Evolutionary conservation across 2,888 invertebrate genomes (phyloP).

Genomic region (Ophioninae sp.): DNA sequence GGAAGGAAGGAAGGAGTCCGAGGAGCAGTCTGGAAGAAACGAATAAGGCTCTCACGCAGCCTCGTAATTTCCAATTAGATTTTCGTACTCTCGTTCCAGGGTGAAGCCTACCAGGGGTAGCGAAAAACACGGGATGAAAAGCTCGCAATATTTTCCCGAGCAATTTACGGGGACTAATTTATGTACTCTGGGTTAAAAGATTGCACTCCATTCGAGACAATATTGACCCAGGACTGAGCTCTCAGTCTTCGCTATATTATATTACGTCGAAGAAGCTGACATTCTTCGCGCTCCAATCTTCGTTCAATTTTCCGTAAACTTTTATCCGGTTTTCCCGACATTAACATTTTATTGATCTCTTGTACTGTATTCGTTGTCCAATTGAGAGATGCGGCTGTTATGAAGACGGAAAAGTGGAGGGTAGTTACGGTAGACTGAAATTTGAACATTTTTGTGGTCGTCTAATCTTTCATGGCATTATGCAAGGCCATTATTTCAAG

Average conservation of each 20-base stretch:
- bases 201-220: slow-evolving; percentile 55
- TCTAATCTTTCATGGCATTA: too few relatives aligned
- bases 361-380: slow-evolving; percentile 11
- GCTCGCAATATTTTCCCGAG: slow-evolving; percentile 53
- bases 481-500: too few relatives aligned
- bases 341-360: slow-evolving; percentile 24
- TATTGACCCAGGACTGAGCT: slow-evolving; percentile 45
- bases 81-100: slow-evolving; percentile 47
- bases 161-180: slow-evolving; percentile 61
- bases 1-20: slow-evolving; percentile 25
- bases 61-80: slow-evolving; percentile 62
- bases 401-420: too few relatives aligned
- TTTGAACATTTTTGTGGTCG: too few relatives aligned
- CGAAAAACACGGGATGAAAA: slow-evolving; percentile 54
- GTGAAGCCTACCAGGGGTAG: slow-evolving; percentile 16
- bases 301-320: slow-evolving; percentile 2
- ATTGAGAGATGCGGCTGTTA: neutral
- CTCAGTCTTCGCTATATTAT: slow-evolving; percentile 26
- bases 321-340: neutral
- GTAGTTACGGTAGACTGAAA: too few relatives aligned
- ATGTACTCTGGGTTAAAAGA: slow-evolving; percentile 56
- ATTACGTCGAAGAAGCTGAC: slow-evolving; percentile 33
- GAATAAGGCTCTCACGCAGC: slow-evolving; percentile 54
- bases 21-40: slow-evolving; percentile 18
- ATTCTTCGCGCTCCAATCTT: slow-evolving; percentile 10